Percentiles rank a stretch among this genome's conserved stretches.
Conservation (phyloP, 2,797 vertebrate genomes). For the Acipenser transmontanus region DNA sequence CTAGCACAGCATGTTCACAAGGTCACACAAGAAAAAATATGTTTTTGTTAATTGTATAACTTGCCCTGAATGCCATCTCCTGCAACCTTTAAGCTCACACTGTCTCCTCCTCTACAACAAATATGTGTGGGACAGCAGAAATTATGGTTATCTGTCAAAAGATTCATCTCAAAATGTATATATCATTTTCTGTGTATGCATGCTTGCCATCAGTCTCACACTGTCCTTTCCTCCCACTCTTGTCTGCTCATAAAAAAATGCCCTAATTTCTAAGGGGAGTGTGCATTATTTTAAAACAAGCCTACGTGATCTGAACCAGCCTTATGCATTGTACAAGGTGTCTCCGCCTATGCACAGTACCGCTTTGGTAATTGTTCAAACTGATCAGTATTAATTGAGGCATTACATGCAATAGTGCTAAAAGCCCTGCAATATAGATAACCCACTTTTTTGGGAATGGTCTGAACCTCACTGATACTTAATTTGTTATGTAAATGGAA, state of each 20-base stretch:
- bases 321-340: no score
- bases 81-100: background rate
- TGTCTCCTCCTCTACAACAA: background rate
- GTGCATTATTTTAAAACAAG: background rate
- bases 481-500: no score
- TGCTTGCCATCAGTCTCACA: background rate
- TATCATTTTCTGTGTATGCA: background rate
- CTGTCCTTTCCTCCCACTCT: background rate
- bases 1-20: background rate
- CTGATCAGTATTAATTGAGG: background rate
- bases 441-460: no score
- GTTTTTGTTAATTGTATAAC: conserved; percentile 1
- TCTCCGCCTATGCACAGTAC: no score
- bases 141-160: background rate
- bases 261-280: background rate
- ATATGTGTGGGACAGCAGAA: background rate
- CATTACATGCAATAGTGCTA: background rate
- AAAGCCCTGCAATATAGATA: no score
- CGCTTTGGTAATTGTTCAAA: background rate
- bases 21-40: background rate
- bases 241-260: background rate
- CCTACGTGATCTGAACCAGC: no score
- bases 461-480: no score
- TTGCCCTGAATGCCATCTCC: background rate
- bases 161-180: background rate